These are phyloP conservation scores for Ceratosolen fusciceps DNA, from an alignment of 1,140 invertebrate genomes.

Conservation along the genomic window DNA sequence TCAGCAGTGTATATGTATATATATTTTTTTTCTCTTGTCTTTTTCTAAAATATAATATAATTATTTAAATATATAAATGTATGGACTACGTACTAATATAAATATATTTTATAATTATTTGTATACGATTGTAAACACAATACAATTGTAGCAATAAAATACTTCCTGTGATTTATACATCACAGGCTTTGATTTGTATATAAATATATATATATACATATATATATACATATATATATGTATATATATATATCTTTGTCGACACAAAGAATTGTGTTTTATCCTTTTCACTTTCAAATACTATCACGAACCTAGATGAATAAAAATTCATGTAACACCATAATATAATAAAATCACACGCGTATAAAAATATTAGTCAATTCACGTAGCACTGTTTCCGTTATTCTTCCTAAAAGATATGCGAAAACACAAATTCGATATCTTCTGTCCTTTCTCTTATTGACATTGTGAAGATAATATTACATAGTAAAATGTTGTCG, in stretches of 20 bases:
- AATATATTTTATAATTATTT: constrained; percentile 54
- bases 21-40: not conserved
- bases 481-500: constrained; percentile 13
- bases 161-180: constrained; percentile 15
- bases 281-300: constrained; percentile 41
- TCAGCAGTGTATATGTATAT: not conserved
- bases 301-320: constrained; percentile 37
- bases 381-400: constrained; percentile 23
- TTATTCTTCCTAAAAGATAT: constrained; percentile 34
- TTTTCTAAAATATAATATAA: constrained; percentile 31
- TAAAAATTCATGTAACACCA: constrained; percentile 36
- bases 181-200: constrained; percentile 27
- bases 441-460: constrained; percentile 16
- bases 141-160: constrained; percentile 16
- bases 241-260: not conserved
- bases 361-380: constrained; percentile 30
- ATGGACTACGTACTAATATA: constrained; percentile 16
- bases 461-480: constrained; percentile 12
- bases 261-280: not conserved
- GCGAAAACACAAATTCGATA: constrained; percentile 9
- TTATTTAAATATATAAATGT: constrained; percentile 23
- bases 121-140: constrained; percentile 14
- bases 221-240: too few relatives aligned
- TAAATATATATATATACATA: too few relatives aligned
- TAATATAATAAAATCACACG: constrained; percentile 40